Conservation (phyloP, 2,113 vertebrate genomes). For the Pelusios castaneus region DNA sequence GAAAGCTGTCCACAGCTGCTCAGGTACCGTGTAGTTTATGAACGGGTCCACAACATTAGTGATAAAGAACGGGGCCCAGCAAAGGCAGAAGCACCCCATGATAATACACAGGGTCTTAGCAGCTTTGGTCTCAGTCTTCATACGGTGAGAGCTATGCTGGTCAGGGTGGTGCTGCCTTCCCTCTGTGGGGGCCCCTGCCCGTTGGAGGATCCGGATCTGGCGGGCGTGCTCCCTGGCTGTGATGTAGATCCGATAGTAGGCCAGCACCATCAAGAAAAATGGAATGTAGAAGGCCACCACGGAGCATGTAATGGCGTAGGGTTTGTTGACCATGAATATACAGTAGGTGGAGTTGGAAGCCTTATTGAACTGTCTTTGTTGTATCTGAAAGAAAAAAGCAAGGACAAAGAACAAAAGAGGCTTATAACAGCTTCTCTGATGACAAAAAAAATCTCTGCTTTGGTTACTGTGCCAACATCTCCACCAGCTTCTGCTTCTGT, state of each 20-base stretch:
- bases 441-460: background rate
- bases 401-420: background rate
- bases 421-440: background rate
- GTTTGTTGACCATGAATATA: constrained; percentile 99
- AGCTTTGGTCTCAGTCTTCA: constrained; percentile 97
- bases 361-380: constrained; percentile 84
- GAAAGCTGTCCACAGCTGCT: constrained; percentile 93
- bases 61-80: constrained; percentile 98
- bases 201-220: constrained; percentile 92
- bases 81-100: constrained; percentile 99
- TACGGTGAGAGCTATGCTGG: constrained; percentile 92
- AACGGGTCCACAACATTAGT: constrained; percentile 98
- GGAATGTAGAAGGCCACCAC: constrained; percentile 99
- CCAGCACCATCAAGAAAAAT: constrained; percentile 95
- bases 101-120: constrained; percentile 98
- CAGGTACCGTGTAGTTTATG: constrained; percentile 91
- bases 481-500: accelerated
- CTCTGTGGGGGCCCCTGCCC: constrained; percentile 83
- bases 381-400: constrained; percentile 82
- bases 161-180: constrained; percentile 80
- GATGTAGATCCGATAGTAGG: constrained; percentile 97
- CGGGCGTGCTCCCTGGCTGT: constrained; percentile 92
- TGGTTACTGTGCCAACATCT: background rate
- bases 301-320: constrained; percentile 96
- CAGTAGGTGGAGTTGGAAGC: constrained; percentile 92